Conservation (phyloP, 2,797 vertebrate species). For the Cuculus canorus region DNA sequence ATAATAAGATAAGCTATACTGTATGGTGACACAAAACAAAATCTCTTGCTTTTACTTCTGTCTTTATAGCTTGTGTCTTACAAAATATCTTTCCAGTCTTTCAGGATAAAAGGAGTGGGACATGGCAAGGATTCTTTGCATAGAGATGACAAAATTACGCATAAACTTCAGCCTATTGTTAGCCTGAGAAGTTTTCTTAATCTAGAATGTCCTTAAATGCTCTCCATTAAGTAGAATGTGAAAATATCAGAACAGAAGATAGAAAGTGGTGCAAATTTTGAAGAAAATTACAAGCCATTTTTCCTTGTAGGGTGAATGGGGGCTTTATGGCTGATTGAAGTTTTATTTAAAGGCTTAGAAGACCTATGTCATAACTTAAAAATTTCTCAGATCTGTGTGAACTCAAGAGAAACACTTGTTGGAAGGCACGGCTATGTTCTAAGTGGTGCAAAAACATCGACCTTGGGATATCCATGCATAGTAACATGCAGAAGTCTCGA, state of each 20-base stretch:
- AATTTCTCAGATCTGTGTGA: background rate
- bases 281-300: background rate
- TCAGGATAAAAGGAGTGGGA: no score
- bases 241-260: background rate
- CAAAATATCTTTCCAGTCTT: background rate
- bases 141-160: background rate
- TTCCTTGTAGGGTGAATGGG: background rate
- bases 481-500: background rate
- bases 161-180: background rate
- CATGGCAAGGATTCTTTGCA: background rate
- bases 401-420: background rate
- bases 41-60: background rate
- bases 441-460: background rate
- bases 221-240: background rate
- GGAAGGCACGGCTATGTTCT: background rate
- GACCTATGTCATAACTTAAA: accelerated
- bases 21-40: background rate
- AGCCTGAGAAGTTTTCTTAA: background rate
- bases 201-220: background rate
- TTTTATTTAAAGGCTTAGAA: background rate
- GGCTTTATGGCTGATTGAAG: background rate
- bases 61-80: background rate
- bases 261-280: background rate
- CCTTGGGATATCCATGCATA: background rate
- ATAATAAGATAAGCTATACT: background rate